Conservation (phyloP, 2,113 vertebrate species). For the Pangasianodon gigas region DNA sequence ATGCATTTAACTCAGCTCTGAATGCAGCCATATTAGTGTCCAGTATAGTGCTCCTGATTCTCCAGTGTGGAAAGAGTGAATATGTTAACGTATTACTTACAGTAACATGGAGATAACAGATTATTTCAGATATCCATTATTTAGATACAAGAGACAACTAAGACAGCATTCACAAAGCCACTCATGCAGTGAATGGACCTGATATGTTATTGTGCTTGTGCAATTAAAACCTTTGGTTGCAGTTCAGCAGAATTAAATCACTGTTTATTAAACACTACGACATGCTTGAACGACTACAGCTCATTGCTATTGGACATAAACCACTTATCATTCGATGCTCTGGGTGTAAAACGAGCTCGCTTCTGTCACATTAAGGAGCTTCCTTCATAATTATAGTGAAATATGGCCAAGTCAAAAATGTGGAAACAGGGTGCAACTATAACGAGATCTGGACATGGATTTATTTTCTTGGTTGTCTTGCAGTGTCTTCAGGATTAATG, state of each 20-base stretch:
- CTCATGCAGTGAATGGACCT: background rate
- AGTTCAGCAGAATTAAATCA: background rate
- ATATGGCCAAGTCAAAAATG: background rate
- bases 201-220: background rate
- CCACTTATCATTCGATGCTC: constrained; percentile 1
- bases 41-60: background rate
- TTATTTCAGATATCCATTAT: background rate
- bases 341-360: background rate
- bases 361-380: constrained; percentile 27
- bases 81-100: background rate
- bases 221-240: background rate
- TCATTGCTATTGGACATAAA: background rate
- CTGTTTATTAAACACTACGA: background rate
- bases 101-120: background rate
- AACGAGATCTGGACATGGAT: background rate
- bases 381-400: constrained; percentile 6
- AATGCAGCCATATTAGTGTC: background rate
- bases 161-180: background rate
- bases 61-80: background rate
- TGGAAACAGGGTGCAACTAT: background rate
- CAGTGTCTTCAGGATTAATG: background rate
- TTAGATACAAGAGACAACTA: background rate
- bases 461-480: background rate
- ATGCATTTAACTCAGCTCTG: background rate
- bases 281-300: background rate